These are phyloP conservation scores for Halocaridina rubra DNA, from an alignment of 2,888 invertebrate species.

Conservation along the genomic window DNA sequence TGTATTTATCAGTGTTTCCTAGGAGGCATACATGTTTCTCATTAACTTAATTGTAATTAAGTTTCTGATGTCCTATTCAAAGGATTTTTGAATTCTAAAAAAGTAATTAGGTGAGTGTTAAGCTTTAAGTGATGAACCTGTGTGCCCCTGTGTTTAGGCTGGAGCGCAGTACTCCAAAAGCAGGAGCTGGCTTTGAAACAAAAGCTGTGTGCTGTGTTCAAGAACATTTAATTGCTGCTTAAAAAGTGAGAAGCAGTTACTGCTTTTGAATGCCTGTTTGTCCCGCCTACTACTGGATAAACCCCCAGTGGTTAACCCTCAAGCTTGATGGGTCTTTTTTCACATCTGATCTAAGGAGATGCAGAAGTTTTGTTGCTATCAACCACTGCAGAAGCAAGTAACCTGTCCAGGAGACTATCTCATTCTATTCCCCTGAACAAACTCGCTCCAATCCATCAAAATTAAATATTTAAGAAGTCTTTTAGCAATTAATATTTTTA, in stretches of 20 bases:
- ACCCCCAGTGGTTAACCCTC: conserved; percentile 48
- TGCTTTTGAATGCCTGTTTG: conserved; percentile 28
- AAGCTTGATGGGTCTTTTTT: conserved; percentile 29
- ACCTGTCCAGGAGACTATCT: conserved; percentile 34
- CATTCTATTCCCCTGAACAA: not conserved
- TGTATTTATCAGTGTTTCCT: conserved; percentile 50
- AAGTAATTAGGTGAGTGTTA: conserved; percentile 29
- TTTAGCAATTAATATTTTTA: too few relatives aligned
- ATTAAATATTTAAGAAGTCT: too few relatives aligned
- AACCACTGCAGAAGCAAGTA: conserved; percentile 33
- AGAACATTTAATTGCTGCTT: too few relatives aligned
- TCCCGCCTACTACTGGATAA: conserved; percentile 25
- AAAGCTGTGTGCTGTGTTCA: not conserved
- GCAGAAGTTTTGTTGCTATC: conserved; percentile 35
- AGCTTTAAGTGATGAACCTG: conserved; percentile 39
- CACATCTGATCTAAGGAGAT: conserved; percentile 46
- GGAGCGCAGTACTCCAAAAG: conserved; percentile 12
- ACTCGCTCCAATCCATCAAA: not conserved
- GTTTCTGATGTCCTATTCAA: conserved; percentile 30
- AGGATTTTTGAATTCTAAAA: conserved; percentile 27
- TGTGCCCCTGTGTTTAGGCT: conserved; percentile 33
- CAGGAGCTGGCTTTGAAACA: not conserved
- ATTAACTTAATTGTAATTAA: conserved; percentile 34
- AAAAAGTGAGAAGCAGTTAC: not conserved
- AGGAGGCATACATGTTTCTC: conserved; percentile 44